phyloP scores from a whole-genome alignment of 2,797 vertebrate genomes.

The Chloroceryle inda region DNA sequence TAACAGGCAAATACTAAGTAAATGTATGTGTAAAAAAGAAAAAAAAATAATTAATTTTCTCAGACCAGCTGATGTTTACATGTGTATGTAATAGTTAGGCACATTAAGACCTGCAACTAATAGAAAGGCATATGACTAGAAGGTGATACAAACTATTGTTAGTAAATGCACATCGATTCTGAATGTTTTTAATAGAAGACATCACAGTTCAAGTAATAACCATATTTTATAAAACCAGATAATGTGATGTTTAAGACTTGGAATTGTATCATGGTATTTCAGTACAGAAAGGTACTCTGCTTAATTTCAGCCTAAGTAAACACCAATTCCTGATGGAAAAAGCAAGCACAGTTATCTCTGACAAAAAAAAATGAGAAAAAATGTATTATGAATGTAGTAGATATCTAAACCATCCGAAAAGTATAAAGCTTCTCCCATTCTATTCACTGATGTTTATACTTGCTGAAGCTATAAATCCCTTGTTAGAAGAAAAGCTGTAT shows the following conservation, averaged over 20 bases:
- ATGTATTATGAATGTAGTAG: neutral
- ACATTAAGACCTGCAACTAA: neutral
- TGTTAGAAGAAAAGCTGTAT: neutral
- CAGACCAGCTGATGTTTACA: neutral
- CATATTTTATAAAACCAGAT: neutral
- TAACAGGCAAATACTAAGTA: neutral
- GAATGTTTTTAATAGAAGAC: slow-evolving; percentile 9
- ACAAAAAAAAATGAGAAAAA: neutral
- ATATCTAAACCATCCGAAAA: slow-evolving; percentile 43
- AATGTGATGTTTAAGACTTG: neutral
- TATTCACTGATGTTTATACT: neutral
- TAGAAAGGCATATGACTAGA: neutral
- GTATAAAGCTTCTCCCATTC: neutral
- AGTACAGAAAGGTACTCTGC: neutral
- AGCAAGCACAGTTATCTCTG: neutral
- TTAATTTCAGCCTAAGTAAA: slow-evolving; percentile 22
- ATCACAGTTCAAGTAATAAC: neutral
- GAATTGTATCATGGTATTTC: neutral
- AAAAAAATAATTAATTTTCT: neutral
- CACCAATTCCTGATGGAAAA: neutral
- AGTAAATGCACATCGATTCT: neutral
- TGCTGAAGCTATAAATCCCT: neutral
- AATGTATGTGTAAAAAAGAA: neutral
- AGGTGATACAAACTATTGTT: neutral
- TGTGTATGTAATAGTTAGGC: neutral